A percentile compares a stretch with the other conserved stretches of the same genome.
Conservation (phyloP, 2,797 vertebrate species). For the Sphaeramia orbicularis region DNA sequence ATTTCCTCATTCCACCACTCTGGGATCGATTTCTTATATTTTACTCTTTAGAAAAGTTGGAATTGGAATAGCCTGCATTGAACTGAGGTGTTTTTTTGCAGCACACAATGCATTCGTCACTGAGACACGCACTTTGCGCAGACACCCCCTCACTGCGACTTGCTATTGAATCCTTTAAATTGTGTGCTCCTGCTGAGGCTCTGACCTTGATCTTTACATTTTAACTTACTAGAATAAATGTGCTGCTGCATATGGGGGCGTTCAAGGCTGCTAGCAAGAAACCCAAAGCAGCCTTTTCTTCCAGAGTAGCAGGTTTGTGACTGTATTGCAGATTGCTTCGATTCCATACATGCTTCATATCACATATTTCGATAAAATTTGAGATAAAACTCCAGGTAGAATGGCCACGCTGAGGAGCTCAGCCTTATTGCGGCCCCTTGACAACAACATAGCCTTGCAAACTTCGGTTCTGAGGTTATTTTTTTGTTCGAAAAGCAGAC, state of each 20-base stretch:
- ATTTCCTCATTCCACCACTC: conserved; percentile 50
- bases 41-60: conserved; percentile 56
- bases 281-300: conserved; percentile 28
- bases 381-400: conserved; percentile 10
- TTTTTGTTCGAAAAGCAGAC: conserved; percentile 22
- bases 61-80: conserved; percentile 50
- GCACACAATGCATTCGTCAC: conserved; percentile 49
- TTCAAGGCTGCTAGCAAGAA: conserved; percentile 21
- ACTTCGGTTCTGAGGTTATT: conserved; percentile 26
- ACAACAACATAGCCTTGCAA: conserved; percentile 15
- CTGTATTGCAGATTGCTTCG: conserved; percentile 2
- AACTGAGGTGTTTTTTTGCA: conserved; percentile 42
- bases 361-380: conserved; percentile 20
- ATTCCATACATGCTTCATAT: not conserved
- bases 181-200: not conserved
- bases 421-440: not conserved
- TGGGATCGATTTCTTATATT: conserved; percentile 56
- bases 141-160: conserved; percentile 13
- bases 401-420: conserved; percentile 2
- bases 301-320: conserved; percentile 4
- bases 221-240: conserved; percentile 36
- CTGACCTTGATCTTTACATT: conserved; percentile 57
- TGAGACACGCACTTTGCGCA: conserved; percentile 45
- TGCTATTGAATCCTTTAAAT: conserved; percentile 42
- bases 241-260: conserved; percentile 10